Conservation (phyloP, 2,888 invertebrate genomes). For the Coecobrya sp. region DNA sequence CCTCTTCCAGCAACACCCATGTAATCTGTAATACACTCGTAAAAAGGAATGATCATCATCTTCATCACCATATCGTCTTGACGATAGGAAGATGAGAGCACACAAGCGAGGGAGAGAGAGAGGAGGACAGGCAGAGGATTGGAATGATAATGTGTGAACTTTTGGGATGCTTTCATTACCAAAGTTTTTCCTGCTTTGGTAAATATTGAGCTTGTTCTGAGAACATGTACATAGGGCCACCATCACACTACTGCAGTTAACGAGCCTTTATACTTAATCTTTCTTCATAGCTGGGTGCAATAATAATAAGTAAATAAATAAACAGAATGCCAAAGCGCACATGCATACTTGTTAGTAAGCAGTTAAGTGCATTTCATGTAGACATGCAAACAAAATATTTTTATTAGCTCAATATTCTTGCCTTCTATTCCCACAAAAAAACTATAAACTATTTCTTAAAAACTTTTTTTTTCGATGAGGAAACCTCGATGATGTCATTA, state of each 20-base stretch:
- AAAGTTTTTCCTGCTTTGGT: background rate
- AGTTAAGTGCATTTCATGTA: background rate
- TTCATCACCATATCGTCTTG: background rate
- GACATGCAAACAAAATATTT: constrained; percentile 24
- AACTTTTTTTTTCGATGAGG: background rate
- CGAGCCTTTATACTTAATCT: background rate
- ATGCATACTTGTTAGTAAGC: constrained; percentile 17
- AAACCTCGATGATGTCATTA: background rate
- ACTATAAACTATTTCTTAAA: background rate
- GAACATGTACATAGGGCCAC: background rate
- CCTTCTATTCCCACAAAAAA: background rate
- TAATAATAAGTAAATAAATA: constrained; percentile 45
- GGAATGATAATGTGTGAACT: constrained; percentile 39
- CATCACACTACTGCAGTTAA: background rate
- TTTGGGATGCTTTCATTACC: constrained; percentile 15
- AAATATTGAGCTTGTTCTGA: background rate
- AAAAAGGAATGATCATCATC: constrained; percentile 18
- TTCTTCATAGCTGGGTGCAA: constrained; percentile 32
- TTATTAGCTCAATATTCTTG: background rate
- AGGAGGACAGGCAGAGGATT: background rate
- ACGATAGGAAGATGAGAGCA: constrained; percentile 4
- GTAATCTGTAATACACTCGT: constrained; percentile 51
- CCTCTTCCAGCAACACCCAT: constrained; percentile 72
- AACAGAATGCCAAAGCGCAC: constrained; percentile 16
- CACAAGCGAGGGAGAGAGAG: background rate